phyloP scores from a whole-genome alignment of 53 echinoderm and acorn worm genomes.

The Patiria pectinifera region DNA sequence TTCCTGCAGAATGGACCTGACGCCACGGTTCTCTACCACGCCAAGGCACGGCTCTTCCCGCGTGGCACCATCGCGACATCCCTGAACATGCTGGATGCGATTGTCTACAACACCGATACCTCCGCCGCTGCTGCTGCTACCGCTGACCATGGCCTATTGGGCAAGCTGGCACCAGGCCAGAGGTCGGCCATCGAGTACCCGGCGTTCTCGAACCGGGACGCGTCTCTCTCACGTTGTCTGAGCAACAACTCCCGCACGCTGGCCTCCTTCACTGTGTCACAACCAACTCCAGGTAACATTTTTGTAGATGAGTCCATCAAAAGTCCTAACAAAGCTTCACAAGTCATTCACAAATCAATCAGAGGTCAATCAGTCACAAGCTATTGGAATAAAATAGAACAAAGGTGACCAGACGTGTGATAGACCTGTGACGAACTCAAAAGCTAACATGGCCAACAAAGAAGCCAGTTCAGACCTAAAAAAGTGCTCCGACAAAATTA shows the following conservation, averaged over 20 bases:
- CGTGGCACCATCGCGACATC: constrained; percentile 65
- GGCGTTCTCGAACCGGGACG: constrained; percentile 35
- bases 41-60: constrained; percentile 66
- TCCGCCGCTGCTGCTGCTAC: neutral
- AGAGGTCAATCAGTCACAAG: too few relatives aligned
- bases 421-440: too few relatives aligned
- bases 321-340: neutral
- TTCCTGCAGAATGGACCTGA: constrained; percentile 92
- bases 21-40: constrained; percentile 83
- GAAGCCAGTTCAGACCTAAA: too few relatives aligned
- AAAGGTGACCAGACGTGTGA: too few relatives aligned
- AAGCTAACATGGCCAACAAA: too few relatives aligned
- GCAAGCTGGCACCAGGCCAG: constrained; percentile 80
- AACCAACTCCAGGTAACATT: constrained; percentile 80
- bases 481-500: too few relatives aligned
- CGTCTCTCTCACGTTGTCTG: constrained; percentile 82
- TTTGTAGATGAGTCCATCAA: neutral
- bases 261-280: constrained; percentile 78
- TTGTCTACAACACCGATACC: constrained; percentile 76
- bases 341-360: too few relatives aligned
- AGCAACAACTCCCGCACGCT: constrained; percentile 55
- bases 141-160: constrained; percentile 56
- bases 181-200: constrained; percentile 65
- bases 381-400: too few relatives aligned
- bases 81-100: constrained; percentile 76